These are phyloP conservation scores for Catonia carolina DNA, from an alignment of 2,888 invertebrate genomes.

Conservation along the genomic window DNA sequence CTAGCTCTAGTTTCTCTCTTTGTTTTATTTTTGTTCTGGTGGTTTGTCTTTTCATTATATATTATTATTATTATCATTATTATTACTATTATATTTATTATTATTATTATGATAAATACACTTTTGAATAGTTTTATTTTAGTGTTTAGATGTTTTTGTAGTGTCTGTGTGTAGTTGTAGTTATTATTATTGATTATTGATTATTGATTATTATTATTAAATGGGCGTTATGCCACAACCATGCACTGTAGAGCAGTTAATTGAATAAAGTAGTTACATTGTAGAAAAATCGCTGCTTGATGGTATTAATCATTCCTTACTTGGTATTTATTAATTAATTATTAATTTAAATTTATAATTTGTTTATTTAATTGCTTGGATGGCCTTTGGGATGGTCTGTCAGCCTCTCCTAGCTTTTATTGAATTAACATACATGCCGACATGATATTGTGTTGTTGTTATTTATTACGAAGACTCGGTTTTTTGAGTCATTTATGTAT, in stretches of 20 bases:
- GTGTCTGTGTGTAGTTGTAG: slow-evolving; percentile 36
- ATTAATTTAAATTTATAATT: slow-evolving; percentile 22
- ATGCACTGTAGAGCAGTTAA: slow-evolving; percentile 50
- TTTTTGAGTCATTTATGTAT: too few relatives aligned
- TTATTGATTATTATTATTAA: too few relatives aligned
- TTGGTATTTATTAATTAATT: slow-evolving; percentile 27
- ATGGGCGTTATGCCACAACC: slow-evolving; percentile 29
- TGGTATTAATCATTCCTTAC: slow-evolving; percentile 26
- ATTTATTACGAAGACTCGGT: too few relatives aligned
- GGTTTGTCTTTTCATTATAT: slow-evolving; percentile 6
- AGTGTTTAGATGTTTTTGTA: slow-evolving; percentile 36
- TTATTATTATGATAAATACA: slow-evolving; percentile 25
- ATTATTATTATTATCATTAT: too few relatives aligned
- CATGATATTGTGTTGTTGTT: neutral
- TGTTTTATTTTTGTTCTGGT: slow-evolving; percentile 5
- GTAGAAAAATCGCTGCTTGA: slow-evolving; percentile 47
- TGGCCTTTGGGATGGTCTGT: slow-evolving; percentile 11
- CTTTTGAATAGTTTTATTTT: slow-evolving; percentile 27
- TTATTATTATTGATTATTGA: too few relatives aligned
- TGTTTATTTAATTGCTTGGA: slow-evolving; percentile 19
- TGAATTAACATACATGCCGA: too few relatives aligned
- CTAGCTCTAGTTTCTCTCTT: neutral
- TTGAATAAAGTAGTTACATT: slow-evolving; percentile 50
- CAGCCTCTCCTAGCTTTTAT: neutral
- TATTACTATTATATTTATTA: too few relatives aligned